Evolutionary conservation across 2,888 invertebrate species (phyloP), one percentile per base, ranked within the genome.

Genomic region (Alitta virens): DNA sequence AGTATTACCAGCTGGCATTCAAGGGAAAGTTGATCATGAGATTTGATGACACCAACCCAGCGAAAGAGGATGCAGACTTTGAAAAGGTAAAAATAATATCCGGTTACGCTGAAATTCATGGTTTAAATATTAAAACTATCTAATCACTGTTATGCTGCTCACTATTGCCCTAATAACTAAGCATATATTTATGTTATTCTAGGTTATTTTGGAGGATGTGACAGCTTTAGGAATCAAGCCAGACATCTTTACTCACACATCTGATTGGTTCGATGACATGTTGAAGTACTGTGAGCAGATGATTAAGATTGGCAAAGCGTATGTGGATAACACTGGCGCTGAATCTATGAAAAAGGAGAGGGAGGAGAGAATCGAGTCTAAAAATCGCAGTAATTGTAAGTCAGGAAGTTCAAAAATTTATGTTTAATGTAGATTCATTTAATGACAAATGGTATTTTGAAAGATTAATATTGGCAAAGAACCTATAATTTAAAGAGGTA

Each of bases 31-130:
- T 99, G 0, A 91, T 99, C 66, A 94, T 99, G 95, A 87, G 99
- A 69, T 99, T 99, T 81, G 99, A 99, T 83, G 99, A 99, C 81
- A 99, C 99, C 3, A 99, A 99, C 84, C 99, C 99, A 2, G 98
- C 96, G 16, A 99, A 99, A 80, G 99, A 99, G 79, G 93, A 94
- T 74, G 91, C 90, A 0, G 92, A 98, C 71, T 99, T 95, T 84
- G 99, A 99, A 80, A 89, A 96, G 86, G 96, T 94, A n/a, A n/a
- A n/a, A n/a, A n/a, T n/a, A n/a, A n/a, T n/a, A n/a, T n/a, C n/a
- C n/a, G n/a, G n/a, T n/a, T n/a, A n/a, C n/a, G n/a, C n/a, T n/a
- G n/a, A n/a, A n/a, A n/a, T n/a, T n/a, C n/a, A n/a, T n/a, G n/a
- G n/a, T n/a, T n/a, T n/a, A n/a, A n/a, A n/a, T n/a, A n/a, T n/a